Evolutionary conservation across 2,113 vertebrate species (phyloP).

Genomic region (Stegastes partitus): DNA sequence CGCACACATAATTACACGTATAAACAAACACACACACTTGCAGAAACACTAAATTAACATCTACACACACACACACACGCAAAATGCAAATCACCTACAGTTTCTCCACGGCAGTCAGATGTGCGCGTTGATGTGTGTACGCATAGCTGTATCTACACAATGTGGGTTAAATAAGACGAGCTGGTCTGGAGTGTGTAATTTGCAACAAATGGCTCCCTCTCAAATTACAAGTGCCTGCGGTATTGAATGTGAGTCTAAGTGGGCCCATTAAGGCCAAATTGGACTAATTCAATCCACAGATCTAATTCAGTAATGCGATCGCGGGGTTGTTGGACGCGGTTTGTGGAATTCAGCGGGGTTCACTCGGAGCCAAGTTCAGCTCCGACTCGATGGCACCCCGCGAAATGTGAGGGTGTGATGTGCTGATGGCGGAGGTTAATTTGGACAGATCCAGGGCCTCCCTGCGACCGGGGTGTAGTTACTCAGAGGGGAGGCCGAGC

Average conservation of each 20-base stretch:
- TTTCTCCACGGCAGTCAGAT: conserved; percentile 1
- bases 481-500: no score
- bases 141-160: conserved; percentile 31
- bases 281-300: conserved; percentile 75
- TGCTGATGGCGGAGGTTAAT: background rate
- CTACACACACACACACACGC: conserved; percentile 26
- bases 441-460: no score
- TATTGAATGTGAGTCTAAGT: conserved; percentile 65
- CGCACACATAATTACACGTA: conserved; percentile 56
- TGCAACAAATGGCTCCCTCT: conserved; percentile 63
- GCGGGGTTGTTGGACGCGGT: conserved; percentile 34
- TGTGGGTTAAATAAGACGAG: conserved; percentile 53
- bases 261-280: conserved; percentile 74
- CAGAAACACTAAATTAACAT: conserved; percentile 58
- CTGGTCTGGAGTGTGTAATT: conserved; percentile 63
- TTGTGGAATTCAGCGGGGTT: conserved; percentile 41
- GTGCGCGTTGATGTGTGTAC: conserved; percentile 12
- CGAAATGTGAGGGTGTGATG: background rate
- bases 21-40: conserved; percentile 55
- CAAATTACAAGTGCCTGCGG: conserved; percentile 73
- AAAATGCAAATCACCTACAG: background rate
- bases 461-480: no score
- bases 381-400: background rate
- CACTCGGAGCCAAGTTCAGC: background rate
- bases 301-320: conserved; percentile 66